Percentiles rank a stretch among this genome's conserved stretches.
These are phyloP conservation scores for Struthidea cinerea DNA, from an alignment of 2,113 vertebrate species.

Conservation along the genomic window DNA sequence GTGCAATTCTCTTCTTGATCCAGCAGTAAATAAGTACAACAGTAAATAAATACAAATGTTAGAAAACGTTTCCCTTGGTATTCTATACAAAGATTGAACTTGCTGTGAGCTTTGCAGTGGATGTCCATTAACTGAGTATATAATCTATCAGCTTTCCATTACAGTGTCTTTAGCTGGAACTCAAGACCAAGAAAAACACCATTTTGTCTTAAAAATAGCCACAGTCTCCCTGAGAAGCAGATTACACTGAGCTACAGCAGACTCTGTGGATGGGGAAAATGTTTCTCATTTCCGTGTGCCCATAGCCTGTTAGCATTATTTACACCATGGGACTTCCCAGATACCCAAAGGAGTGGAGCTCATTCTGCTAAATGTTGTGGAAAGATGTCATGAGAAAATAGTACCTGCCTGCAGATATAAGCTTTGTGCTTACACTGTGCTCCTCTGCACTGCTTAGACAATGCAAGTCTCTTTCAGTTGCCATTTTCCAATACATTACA, in stretches of 20 bases:
- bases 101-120: neutral
- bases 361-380: neutral
- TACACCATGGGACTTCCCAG: neutral
- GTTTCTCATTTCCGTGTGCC: neutral
- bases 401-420: neutral
- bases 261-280: neutral
- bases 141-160: constrained; percentile 22
- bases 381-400: neutral
- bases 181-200: constrained; percentile 30
- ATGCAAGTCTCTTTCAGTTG: neutral
- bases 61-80: constrained; percentile 7
- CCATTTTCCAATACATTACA: neutral
- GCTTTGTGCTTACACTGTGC: neutral
- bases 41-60: constrained; percentile 14
- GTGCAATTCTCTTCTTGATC: neutral
- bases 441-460: neutral
- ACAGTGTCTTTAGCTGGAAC: constrained; percentile 14
- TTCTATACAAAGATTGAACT: neutral
- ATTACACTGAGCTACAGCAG: neutral
- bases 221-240: constrained; percentile 3
- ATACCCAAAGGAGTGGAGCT: neutral
- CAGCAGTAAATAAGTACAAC: neutral
- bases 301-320: neutral
- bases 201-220: constrained; percentile 25
- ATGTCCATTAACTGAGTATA: neutral